Conservation (phyloP, 2,113 vertebrate genomes). For the Dunckerocampus dactyliophorus region DNA sequence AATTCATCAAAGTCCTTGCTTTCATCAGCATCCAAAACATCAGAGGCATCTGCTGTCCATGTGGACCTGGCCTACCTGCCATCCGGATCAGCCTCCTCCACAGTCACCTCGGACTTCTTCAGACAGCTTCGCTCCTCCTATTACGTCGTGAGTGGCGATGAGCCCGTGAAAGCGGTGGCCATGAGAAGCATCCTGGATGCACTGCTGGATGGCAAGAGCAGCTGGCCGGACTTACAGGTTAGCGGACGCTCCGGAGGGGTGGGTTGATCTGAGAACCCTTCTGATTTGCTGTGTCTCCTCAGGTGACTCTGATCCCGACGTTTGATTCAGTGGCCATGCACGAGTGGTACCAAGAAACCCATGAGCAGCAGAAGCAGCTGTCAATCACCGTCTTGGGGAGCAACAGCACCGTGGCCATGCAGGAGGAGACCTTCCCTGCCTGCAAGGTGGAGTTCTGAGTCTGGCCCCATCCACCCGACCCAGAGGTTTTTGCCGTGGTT, state of each 20-base stretch:
- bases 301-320: conserved; percentile 93
- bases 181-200: conserved; percentile 82
- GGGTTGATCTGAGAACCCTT: background rate
- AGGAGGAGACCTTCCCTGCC: conserved; percentile 91
- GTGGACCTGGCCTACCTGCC: conserved; percentile 92
- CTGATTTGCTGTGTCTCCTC: conserved; percentile 27
- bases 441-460: conserved; percentile 97
- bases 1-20: background rate
- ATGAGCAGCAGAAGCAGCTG: conserved; percentile 77
- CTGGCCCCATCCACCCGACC: background rate
- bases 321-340: conserved; percentile 88
- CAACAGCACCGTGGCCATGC: conserved; percentile 94
- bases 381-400: conserved; percentile 85
- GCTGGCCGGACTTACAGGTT: conserved; percentile 83
- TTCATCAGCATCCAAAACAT: conserved; percentile 20
- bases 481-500: background rate
- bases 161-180: conserved; percentile 74
- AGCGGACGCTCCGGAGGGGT: background rate
- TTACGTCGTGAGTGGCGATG: conserved; percentile 88
- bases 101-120: conserved; percentile 82
- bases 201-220: conserved; percentile 79
- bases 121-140: conserved; percentile 78
- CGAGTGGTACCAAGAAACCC: conserved; percentile 88
- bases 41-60: conserved; percentile 61
- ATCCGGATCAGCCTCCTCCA: conserved; percentile 69